Evolutionary conservation across 2,113 vertebrate genomes (phyloP), one percentile per base, ranked within the genome.

Genomic region (Sinocyclocheilus rhinocerous): DNA sequence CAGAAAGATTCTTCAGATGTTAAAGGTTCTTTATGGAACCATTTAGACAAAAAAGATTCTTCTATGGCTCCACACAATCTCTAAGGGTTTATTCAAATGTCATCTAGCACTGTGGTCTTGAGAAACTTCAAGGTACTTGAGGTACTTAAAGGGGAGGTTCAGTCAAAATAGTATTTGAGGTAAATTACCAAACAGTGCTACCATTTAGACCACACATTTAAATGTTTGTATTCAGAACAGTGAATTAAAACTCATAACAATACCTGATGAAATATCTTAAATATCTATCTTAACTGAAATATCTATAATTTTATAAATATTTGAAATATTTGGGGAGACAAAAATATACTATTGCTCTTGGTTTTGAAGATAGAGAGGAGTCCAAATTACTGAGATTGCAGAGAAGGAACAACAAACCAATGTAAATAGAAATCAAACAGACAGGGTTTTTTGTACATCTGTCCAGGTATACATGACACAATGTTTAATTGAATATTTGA

Each of bases 151-250:
- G 39, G 39, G 12, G 12, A 76, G 6, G 22, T 48, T 75, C 42
- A 50, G 39, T 76, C 69, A 72, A 72, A 72, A 72, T 42, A 72
- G 9, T 72, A 22, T 39, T 22, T 72, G 33, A 72, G 10, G 69
- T 72, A 72, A 22, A 72, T 42, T 4, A 72, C 72, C 42, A 76
- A 75, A 76, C n/a, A 48, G 42, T 76, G 72, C 13, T 4, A 76
- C 39, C 22, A 26, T 48, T 75, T 75, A 45, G 72, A 48, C 22
- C 42, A 24, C 42, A 48, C 72, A 48, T 75, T 48, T 75, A 75
- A 75, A 48, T 75, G 72, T 75, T 75, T 48, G 39, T 75, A 24
- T 24, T 48, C 12, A 4, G 42, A 42, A 22, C 12, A 42, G 18
- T 72, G 20, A 36, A 72, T 39, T 72, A 39, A 39, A 72, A 72